A percentile compares a stretch with the other conserved stretches of the same genome.
These are phyloP conservation scores for Bubo scandiacus DNA, from an alignment of 2,113 vertebrate genomes.

Conservation along the genomic window DNA sequence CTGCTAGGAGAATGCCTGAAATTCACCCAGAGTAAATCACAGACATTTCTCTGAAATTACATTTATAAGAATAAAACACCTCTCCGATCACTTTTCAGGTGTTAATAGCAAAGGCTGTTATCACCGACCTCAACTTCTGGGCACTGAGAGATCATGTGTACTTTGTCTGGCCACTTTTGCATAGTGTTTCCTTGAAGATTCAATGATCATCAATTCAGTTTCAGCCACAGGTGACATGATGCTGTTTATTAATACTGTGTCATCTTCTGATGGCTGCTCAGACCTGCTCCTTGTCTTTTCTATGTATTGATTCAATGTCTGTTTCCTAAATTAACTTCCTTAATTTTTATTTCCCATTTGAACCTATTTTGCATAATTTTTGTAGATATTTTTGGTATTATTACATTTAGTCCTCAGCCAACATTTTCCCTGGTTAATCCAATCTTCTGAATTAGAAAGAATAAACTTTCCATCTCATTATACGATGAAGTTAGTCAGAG, in stretches of 20 bases:
- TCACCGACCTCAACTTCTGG: background rate
- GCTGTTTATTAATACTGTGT: background rate
- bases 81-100: background rate
- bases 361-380: background rate
- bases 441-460: background rate
- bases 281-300: background rate
- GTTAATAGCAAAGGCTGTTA: background rate
- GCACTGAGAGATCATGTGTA: background rate
- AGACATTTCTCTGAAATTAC: background rate
- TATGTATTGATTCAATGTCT: background rate
- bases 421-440: background rate
- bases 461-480: conserved; percentile 7
- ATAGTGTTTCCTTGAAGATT: background rate
- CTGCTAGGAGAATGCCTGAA: background rate
- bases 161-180: background rate
- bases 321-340: background rate
- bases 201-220: background rate
- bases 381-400: background rate
- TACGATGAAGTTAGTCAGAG: background rate
- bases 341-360: background rate
- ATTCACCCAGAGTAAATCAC: background rate
- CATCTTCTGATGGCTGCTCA: background rate
- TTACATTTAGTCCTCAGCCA: background rate
- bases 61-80: background rate
- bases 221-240: background rate